These are phyloP conservation scores for Brienomyrus longianalis DNA, from an alignment of 2,113 vertebrate genomes.

Conservation along the genomic window DNA sequence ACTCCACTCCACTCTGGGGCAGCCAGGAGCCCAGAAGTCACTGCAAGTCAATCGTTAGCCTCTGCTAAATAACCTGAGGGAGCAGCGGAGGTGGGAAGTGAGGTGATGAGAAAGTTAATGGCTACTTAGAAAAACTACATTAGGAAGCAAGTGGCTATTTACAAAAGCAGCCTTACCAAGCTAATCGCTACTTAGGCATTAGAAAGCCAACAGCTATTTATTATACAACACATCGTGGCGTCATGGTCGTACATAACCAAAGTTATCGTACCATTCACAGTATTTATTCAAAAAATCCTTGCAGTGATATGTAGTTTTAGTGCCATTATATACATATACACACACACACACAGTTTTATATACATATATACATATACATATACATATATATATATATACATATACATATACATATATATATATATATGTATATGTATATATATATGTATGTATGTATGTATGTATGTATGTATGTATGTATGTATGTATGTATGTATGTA, in stretches of 20 bases:
- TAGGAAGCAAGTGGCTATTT: background rate
- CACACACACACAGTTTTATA: too few relatives aligned
- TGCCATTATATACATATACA: background rate
- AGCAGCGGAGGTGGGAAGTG: background rate
- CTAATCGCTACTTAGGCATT: background rate
- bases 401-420: background rate
- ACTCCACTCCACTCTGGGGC: background rate
- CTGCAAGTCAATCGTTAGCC: background rate
- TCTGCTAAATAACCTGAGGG: background rate
- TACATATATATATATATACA: background rate
- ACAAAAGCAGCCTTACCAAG: background rate
- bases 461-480: too few relatives aligned
- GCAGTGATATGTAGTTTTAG: background rate
- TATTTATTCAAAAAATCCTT: background rate
- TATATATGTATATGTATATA: too few relatives aligned
- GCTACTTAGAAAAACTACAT: background rate
- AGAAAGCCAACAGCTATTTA: background rate
- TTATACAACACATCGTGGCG: background rate
- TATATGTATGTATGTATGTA: too few relatives aligned
- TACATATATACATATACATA: background rate
- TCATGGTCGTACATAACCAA: background rate
- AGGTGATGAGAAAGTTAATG: background rate
- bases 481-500: too few relatives aligned
- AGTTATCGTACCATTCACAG: background rate
- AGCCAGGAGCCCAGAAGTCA: background rate